Base-by-base conservation (phyloP, 2,888 invertebrate species). In the Apamea monoglypha region DNA sequence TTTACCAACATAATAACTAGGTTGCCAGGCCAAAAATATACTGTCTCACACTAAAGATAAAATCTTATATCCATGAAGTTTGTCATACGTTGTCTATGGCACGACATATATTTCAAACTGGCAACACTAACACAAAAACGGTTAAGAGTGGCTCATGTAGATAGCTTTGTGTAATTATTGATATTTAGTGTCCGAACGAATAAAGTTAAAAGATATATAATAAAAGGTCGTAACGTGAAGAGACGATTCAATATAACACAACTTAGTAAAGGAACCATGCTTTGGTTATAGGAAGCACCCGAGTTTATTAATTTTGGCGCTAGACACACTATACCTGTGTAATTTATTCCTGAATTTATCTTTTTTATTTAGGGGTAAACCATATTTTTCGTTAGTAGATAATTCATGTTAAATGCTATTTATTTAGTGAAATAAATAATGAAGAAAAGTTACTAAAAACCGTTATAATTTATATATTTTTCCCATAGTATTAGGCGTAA, bases 161-260 rank as follows among this genome's bases (percentile, higher is more conserved):
- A 97, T 97, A 97, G 97, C 96, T 96, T 96, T 94, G 96, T 96
- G 96, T 96, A 95, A 96, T 96, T 96, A 95, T 95, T 95, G 94
- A 95, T 96, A 95, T 96, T 95, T 96, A 96, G 96, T 95, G 94
- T 96, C 94, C 92, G 95, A 95, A 94, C 91, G 94, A 94, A 90
- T 90, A 90, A 89, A 89, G 84, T 84, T 78, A 94, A 94, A 92
- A 92, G 90, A 90, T 88, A 91, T 88, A 88, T 90, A 91, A 92
- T 92, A 91, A 94, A 79, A 91, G 90, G 93, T 92, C 88, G 90
- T 94, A 92, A 94, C 89, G 90, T 90, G 92, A 91, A 90, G 90
- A 92, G 90, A 91, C 89, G 85, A 92, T 92, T 92, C 91, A 91
- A 91, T 92, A 90, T 91, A 91, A 92, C 91, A 92, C 91, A 87